A percentile compares a stretch with the other conserved stretches of the same genome.
These are phyloP conservation scores for Homarus gammarus DNA, from an alignment of 2,888 invertebrate genomes.

Conservation along the genomic window DNA sequence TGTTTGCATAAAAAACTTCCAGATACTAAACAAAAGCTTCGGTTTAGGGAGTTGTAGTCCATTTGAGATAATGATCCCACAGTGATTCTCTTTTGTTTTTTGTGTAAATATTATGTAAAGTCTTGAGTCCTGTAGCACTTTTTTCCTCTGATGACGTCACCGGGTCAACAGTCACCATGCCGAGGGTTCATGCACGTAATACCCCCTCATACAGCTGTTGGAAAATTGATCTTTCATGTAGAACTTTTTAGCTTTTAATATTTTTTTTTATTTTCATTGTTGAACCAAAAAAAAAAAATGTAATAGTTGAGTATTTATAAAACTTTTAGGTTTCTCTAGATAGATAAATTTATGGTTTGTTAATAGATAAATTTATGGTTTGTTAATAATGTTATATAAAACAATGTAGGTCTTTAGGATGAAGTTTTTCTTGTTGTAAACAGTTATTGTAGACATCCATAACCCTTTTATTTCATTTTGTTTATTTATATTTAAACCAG, in stretches of 20 bases:
- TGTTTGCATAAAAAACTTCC: not conserved
- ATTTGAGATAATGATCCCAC: not conserved
- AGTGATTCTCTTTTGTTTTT: not conserved
- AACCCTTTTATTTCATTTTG: not conserved
- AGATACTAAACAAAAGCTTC: not conserved
- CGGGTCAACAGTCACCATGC: conserved; percentile 58
- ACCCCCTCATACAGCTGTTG: conserved; percentile 24
- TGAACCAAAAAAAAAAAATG: not conserved
- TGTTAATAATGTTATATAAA: not conserved
- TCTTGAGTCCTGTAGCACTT: not conserved
- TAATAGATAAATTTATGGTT: not conserved
- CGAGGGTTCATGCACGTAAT: conserved; percentile 54
- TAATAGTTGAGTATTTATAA: not conserved
- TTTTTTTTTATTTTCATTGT: not conserved
- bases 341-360: conserved; percentile 22
- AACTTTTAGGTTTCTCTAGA: not conserved
- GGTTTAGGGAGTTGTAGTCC: not conserved
- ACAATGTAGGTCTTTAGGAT: not conserved
- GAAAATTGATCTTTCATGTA: not conserved
- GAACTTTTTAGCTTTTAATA: not conserved
- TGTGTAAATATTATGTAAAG: not conserved
- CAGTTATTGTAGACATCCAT: not conserved
- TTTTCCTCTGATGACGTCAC: not conserved
- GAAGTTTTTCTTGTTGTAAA: not conserved
- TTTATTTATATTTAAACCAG: not conserved